Evolutionary conservation across 2,797 vertebrate genomes (phyloP), one percentile per base, ranked within the genome.

Genomic region (Ceyx erithaca): DNA sequence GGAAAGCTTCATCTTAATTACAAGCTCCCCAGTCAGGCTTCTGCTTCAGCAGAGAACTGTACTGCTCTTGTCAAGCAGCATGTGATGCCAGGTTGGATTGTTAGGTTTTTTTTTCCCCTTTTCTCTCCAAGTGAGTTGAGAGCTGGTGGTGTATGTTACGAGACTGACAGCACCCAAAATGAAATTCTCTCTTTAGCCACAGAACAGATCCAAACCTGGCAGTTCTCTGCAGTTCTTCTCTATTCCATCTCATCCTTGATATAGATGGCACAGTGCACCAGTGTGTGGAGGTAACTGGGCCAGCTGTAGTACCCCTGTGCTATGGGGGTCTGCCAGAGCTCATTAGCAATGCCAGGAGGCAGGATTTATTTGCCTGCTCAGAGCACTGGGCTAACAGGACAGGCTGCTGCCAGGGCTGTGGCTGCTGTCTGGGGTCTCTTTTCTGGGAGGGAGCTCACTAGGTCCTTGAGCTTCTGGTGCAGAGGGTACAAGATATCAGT

Each of bases 101-200:
- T 59, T 78, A 40, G 92, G 63, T 93, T 26, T 18, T 18, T 11
- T 3, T 3, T 1, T 6, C 54, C 23, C 10, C 16, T 31, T 33
- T 92, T 81, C 80, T 72, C 57, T 92, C 71, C 61, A 40, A 91
- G 88, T 58, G 88, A 92, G 17, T 87, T 92, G 71, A 82, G 90
- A 83, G 76, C 85, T 94, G 62, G 55, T 94, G 62, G 55, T 28
- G 63, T 63, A 72, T 5, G 1, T 59, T 92, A 70, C 0, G n/a
- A 95, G 94, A 62, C 76, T 93, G 93, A 90, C 92, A 94, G 92
- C 89, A 81, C 89, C 89, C 89, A 89, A 87, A 83, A 93, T 83
- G 73, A 94, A 93, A 92, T 83, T 94, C 89, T 91, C 72, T 92
- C 93, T 87, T 92, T 85, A 95, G 85, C 62, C 76, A 55, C 72